Evolutionary conservation across 2,888 invertebrate species (phyloP), one percentile per base, ranked within the genome.

Genomic region (Noctua fimbriata): DNA sequence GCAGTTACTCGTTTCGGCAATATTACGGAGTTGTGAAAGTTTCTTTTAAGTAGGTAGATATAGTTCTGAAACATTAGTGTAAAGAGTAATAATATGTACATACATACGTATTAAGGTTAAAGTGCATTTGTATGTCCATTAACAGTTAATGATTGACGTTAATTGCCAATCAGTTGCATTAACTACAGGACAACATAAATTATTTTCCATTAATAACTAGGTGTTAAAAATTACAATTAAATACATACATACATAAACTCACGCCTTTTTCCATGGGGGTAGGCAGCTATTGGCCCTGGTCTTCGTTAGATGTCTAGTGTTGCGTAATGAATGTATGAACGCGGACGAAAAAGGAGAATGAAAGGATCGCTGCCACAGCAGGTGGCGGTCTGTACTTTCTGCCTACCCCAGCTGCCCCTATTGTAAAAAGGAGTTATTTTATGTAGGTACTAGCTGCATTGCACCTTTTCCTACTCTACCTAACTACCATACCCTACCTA

Each of bases 11-110:
- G 47, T 81, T 83, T 49, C 28, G 28, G 16, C 47, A 55, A 28
- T 47, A 24, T 65, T 55, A 65, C 21, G 24, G 14, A 16, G 14
- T 14, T n/a, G 67, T 69, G 49, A 74, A 82, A 52, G 58, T 58
- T 67, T 47, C 1, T 21, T 71, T 18, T 32, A 44, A 1, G 28
- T 7, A 28, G 28, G 47, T 32, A 32, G 36, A 2, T 60, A 16
- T 65, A 0, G 21, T 36, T 65, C 6, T 72, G n/a, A 47, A 47
- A 36, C 52, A 5, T 4, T 24, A 12, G 41, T 73, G 16, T 41
- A 55, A 55, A 55, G 41, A 28, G n/a, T 18, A 7, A 12, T 67
- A 18, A 63, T 63, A 36, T 36, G 10, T 36, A 36, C 9, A 12
- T 18, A 24, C 24, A 18, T 18, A 12, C 0, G 7, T 14, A 73